A percentile compares a stretch with the other conserved stretches of the same genome.
Conservation (phyloP, 2,113 vertebrate species). For the Chunga burmeisteri region DNA sequence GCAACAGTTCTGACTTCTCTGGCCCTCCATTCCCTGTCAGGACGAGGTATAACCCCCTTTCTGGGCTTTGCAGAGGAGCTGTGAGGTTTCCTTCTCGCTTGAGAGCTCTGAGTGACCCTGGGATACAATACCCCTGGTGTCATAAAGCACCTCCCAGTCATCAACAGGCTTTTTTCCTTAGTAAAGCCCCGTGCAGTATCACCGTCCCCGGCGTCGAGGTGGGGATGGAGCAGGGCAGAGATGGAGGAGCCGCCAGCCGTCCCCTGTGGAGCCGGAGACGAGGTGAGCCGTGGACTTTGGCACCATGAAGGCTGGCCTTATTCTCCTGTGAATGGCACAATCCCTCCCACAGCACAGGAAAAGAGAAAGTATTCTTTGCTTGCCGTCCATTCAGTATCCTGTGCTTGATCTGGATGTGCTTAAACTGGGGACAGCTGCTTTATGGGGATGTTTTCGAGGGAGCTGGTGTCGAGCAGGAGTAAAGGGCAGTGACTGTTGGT, state of each 20-base stretch:
- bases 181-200: not conserved
- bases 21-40: not conserved
- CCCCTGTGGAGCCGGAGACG: not conserved
- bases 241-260: not conserved
- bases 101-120: not conserved
- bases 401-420: fast-evolving
- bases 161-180: not conserved
- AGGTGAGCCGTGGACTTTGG: not conserved
- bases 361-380: not conserved
- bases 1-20: not conserved
- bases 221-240: not conserved
- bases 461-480: not conserved
- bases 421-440: not conserved
- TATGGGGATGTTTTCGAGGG: not conserved
- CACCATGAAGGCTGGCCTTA: not conserved
- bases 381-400: not conserved
- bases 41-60: not conserved
- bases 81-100: not conserved
- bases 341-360: not conserved
- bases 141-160: not conserved
- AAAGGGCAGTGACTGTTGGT: not conserved
- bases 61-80: not conserved
- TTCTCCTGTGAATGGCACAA: not conserved
- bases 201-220: not conserved
- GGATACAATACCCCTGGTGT: not conserved